Evolutionary conservation across 1,140 invertebrate species (phyloP).

Genomic region (Drosophila kepulauana): DNA sequence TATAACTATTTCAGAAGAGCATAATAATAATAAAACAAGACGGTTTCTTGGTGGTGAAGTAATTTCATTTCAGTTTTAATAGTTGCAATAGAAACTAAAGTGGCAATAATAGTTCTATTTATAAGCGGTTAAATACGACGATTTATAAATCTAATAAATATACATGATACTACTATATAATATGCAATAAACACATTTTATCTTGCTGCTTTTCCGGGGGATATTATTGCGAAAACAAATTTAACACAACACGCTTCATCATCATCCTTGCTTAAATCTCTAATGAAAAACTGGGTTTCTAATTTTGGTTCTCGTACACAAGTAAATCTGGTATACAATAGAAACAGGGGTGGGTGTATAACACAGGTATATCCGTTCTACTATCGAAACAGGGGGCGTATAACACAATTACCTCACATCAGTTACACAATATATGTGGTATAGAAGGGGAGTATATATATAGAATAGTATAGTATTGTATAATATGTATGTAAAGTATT

Average conservation of each 20-base stretch:
- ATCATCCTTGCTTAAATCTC: constrained; percentile 36
- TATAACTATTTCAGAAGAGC: constrained; percentile 86
- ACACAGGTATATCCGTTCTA: background rate
- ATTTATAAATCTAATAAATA: constrained; percentile 68
- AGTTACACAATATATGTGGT: constrained; percentile 16
- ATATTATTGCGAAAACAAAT: constrained; percentile 26
- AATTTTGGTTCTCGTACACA: constrained; percentile 32
- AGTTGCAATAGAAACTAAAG: constrained; percentile 65
- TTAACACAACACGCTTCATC: constrained; percentile 28
- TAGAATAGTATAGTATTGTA: constrained; percentile 12
- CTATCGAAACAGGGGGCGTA: background rate
- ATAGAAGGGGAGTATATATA: constrained; percentile 30
- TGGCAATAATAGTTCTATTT: constrained; percentile 50
- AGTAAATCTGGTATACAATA: constrained; percentile 12
- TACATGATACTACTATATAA: constrained; percentile 32
- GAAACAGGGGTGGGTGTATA: background rate
- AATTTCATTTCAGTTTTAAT: constrained; percentile 57
- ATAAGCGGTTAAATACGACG: constrained; percentile 49
- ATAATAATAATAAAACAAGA: constrained; percentile 32
- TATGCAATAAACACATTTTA: constrained; percentile 45
- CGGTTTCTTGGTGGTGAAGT: constrained; percentile 39
- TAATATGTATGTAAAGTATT: constrained; percentile 37
- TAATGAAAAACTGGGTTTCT: constrained; percentile 57
- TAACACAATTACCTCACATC: constrained; percentile 12
- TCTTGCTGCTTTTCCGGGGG: constrained; percentile 23